A percentile compares a stretch with the other conserved stretches of the same genome.
Evolutionary conservation across 2,797 vertebrate species (phyloP).

Genomic region (Phalanger gymnotis): DNA sequence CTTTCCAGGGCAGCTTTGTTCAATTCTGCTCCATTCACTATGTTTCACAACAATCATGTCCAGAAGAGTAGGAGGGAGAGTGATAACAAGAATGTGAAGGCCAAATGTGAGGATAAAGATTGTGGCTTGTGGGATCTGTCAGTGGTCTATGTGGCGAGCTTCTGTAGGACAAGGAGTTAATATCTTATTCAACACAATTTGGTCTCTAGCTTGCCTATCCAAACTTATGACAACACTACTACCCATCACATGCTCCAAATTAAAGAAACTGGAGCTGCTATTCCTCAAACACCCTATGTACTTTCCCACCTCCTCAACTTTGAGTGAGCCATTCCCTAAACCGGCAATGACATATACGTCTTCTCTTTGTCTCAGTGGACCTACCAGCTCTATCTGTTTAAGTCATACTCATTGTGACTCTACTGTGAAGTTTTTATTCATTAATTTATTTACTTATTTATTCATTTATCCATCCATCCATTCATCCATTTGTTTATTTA

Average conservation of each 20-base stretch:
- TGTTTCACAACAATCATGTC: conserved; percentile 4
- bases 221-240: not conserved
- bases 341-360: not conserved
- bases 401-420: not conserved
- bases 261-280: not conserved
- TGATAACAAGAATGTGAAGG: not conserved
- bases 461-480: too few species aligned
- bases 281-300: not conserved
- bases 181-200: not conserved
- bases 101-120: not conserved
- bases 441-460: too few species aligned
- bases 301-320: not conserved
- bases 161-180: not conserved
- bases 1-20: conserved; percentile 43
- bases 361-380: not conserved
- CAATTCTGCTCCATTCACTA: not conserved
- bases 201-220: not conserved
- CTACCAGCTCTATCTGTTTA: not conserved
- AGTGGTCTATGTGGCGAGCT: not conserved
- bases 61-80: conserved; percentile 11
- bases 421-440: not conserved
- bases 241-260: not conserved
- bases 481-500: too few species aligned
- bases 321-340: not conserved
- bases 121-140: not conserved